Base-by-base conservation (phyloP, 2,888 invertebrate species). In the Hermodice carunculata region DNA sequence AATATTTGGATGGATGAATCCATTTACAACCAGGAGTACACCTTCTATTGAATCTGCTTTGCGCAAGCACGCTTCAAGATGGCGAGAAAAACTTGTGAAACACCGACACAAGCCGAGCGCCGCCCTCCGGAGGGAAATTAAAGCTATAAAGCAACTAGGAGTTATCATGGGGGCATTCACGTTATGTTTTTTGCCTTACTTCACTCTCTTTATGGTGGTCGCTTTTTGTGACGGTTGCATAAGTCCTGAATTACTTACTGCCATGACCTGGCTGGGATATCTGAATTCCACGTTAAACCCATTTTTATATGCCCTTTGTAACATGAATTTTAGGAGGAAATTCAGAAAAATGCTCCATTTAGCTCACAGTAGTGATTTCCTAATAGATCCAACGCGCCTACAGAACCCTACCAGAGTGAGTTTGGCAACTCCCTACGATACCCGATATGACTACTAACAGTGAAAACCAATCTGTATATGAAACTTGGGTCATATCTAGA, bases 121-220 rank as follows among this genome's bases (percentile, higher is more conserved):
- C 3, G 81, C 82, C 1, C 62, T 85, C 53, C 78, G 78, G 31
- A 81, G 80, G 52, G 85, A 85, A 64, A 84, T 85, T 49, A 88
- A 90, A 72, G 89, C 89, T 4, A 89, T 89, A 2, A 83, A 88
- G 43, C 90, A 90, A 66, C 82, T 90, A 5, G 89, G 89, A 0
- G 89, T 90, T 17, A 89, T 90, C 58, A 88, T 89, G 79, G 89
- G 89, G 24, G 89, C 89, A 2, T 90, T 90, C 75, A 86, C 89
- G 1, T 78, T 89, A 58, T 90, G 89, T 75, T 90, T 89, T 87
- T 82, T 89, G 29, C 90, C 90, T n/a, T 90, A 90, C 78, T 89
- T 90, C 76, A 86, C 88, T 40, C 81, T 89, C 5, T 90, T 89
- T 76, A 83, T 89, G 57, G 88, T 89, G 24, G 88, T 89, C 69